These are phyloP conservation scores for Armadillidium nasatum DNA, from an alignment of 1,140 invertebrate species.

Conservation along the genomic window DNA sequence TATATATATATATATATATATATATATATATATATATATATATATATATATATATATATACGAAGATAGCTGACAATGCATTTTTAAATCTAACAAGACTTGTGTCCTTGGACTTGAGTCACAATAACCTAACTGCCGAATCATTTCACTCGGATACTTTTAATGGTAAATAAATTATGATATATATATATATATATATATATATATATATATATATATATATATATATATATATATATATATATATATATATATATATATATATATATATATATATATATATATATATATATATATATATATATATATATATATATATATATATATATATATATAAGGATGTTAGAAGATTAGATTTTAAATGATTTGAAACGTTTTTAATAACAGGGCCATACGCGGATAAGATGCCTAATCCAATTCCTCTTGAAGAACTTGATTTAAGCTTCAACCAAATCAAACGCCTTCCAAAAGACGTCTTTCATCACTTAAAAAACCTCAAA, in stretches of 20 bases:
- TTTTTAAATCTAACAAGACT: neutral
- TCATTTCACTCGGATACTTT: neutral
- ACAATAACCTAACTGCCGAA: neutral
- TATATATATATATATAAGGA: no score
- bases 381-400: neutral
- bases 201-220: no score
- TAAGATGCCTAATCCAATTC: neutral
- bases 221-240: no score
- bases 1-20: neutral
- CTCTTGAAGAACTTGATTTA: neutral
- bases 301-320: no score
- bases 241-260: no score
- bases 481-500: neutral
- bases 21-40: conserved; percentile 9
- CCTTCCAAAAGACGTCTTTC: neutral
- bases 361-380: neutral
- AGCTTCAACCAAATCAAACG: neutral
- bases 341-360: no score
- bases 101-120: neutral
- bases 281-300: no score
- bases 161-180: neutral
- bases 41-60: conserved; percentile 3
- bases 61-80: neutral
- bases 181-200: no score
- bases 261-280: no score